phyloP scores from a whole-genome alignment of 2,797 vertebrate genomes.

The Dermochelys coriacea region DNA sequence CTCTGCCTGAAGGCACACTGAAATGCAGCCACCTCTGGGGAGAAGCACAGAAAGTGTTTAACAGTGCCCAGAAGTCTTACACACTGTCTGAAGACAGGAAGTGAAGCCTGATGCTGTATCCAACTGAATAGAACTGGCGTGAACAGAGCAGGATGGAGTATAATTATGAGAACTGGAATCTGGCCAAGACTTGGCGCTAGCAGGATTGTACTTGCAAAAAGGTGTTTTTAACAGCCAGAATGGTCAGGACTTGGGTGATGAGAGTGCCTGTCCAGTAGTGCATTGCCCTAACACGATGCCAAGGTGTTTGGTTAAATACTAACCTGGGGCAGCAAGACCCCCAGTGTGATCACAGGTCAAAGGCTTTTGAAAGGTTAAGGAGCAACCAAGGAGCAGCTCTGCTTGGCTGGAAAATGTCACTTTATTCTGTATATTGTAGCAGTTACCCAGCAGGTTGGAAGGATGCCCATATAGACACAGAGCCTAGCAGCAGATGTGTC shows the following conservation, averaged over 20 bases:
- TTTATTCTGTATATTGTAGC: not conserved
- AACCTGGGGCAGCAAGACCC: not conserved
- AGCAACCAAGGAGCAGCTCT: not conserved
- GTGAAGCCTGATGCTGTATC: not conserved
- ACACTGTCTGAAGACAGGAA: not conserved
- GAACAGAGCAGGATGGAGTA: not conserved
- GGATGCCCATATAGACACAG: not conserved
- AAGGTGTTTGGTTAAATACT: not conserved
- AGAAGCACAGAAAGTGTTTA: not conserved
- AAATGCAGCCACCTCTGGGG: not conserved
- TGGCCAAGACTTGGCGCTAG: not conserved
- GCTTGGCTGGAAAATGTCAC: not conserved
- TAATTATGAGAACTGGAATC: not conserved
- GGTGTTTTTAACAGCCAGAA: not conserved
- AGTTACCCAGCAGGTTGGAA: not conserved
- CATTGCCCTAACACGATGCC: not conserved
- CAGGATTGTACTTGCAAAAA: not conserved
- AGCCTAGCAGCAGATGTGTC: not conserved
- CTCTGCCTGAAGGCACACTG: not conserved
- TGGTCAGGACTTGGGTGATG: not conserved
- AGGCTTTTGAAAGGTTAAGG: not conserved
- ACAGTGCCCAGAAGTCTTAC: not conserved
- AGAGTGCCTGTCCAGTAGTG: not conserved
- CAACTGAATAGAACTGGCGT: not conserved
- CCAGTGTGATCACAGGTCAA: not conserved